Conservation (phyloP, 2,797 vertebrate genomes). For the Morelia viridis region DNA sequence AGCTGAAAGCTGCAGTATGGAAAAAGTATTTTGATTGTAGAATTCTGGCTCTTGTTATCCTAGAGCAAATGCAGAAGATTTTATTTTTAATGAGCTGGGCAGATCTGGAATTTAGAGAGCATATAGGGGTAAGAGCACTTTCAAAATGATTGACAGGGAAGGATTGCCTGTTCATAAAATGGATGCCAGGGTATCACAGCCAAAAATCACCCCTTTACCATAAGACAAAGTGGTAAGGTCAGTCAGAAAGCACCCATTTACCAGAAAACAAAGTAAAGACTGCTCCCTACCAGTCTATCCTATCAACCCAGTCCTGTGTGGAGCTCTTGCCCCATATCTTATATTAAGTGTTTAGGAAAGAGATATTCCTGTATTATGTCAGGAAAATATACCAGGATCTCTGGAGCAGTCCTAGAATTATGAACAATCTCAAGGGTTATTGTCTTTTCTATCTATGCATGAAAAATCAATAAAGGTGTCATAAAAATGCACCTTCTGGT, state of each 20-base stretch:
- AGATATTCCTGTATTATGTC: not conserved
- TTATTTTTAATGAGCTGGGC: not conserved
- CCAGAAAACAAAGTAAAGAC: not conserved
- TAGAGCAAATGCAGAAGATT: not conserved
- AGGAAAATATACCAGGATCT: not conserved
- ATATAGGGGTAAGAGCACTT: not conserved
- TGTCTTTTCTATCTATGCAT: not conserved
- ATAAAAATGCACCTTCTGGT: not conserved
- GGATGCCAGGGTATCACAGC: not conserved
- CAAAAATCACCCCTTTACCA: not conserved
- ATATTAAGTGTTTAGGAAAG: not conserved
- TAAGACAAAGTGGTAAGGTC: not conserved
- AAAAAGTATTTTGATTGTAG: not conserved
- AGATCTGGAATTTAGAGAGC: not conserved
- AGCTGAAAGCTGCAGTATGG: not conserved
- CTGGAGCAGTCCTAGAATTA: constrained; percentile 35
- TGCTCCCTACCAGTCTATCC: not conserved
- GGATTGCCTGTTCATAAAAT: not conserved
- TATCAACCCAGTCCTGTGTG: not conserved
- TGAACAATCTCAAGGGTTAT: not conserved
- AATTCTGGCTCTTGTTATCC: not conserved
- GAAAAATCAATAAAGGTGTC: not conserved
- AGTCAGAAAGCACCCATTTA: not conserved
- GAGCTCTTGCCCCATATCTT: not conserved
- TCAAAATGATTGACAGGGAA: not conserved